Evolutionary conservation across 2,113 vertebrate genomes (phyloP).

Genomic region (Smithornis capensis): DNA sequence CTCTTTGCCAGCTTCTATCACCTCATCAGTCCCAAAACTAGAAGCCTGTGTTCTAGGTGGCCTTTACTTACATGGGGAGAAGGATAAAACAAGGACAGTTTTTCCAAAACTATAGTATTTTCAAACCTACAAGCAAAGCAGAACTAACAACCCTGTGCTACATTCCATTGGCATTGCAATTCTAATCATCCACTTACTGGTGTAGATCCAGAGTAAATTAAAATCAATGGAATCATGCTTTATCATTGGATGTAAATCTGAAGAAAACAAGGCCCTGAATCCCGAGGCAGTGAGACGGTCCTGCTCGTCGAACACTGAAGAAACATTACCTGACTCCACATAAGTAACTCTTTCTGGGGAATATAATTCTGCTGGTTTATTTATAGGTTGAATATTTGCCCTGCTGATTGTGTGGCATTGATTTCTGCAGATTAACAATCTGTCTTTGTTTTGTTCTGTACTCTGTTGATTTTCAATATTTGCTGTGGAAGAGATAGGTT

Average conservation of each 20-base stretch:
- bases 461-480: not conserved
- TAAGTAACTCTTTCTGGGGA: not conserved
- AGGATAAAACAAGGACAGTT: not conserved
- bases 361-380: not conserved
- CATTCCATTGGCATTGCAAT: not conserved
- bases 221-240: fast-evolving
- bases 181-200: fast-evolving
- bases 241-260: not conserved
- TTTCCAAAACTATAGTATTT: not conserved
- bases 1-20: not conserved
- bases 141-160: not conserved
- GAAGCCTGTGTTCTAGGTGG: not conserved
- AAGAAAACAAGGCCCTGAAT: not conserved
- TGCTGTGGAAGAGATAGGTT: not conserved
- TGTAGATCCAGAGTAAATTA: not conserved
- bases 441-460: not conserved
- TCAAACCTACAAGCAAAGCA: not conserved
- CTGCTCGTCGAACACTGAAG: not conserved
- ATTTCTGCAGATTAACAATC: not conserved
- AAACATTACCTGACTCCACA: not conserved
- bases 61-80: not conserved
- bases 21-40: not conserved
- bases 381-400: not conserved
- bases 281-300: not conserved
- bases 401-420: not conserved